These are phyloP conservation scores for Phyllotreta cruciferae DNA, from an alignment of 2,888 invertebrate species.

Conservation along the genomic window DNA sequence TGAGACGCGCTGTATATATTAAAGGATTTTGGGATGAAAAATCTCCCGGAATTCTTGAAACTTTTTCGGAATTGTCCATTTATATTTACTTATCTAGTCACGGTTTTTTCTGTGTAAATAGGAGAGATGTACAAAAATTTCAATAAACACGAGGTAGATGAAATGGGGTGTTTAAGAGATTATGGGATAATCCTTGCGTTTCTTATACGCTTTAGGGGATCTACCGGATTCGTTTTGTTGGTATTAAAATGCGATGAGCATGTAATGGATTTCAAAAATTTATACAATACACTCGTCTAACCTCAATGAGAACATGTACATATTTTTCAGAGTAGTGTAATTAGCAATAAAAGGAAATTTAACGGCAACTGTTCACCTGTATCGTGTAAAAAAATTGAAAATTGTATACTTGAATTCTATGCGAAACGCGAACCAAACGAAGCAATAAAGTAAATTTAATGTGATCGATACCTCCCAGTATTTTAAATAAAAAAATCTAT, in stretches of 20 bases:
- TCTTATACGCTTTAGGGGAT: no score
- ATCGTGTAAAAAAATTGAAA: constrained; percentile 14
- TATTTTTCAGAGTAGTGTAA: constrained; percentile 38
- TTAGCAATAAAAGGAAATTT: constrained; percentile 33
- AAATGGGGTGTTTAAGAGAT: constrained; percentile 17
- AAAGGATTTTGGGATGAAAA: not conserved
- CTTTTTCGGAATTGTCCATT: constrained; percentile 17
- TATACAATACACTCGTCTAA: constrained; percentile 22
- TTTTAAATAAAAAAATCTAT: no score
- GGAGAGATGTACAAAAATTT: constrained; percentile 15
- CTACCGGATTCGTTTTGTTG: not conserved
- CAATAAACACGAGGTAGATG: not conserved
- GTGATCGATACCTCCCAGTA: no score
- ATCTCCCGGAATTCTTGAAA: constrained; percentile 10
- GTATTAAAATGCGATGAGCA: not conserved
- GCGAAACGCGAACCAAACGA: not conserved
- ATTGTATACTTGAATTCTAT: constrained; percentile 7
- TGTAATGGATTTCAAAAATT: not conserved
- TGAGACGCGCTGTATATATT: not conserved
- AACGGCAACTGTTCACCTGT: constrained; percentile 7
- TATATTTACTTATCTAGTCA: constrained; percentile 12
- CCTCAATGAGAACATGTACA: constrained; percentile 38
- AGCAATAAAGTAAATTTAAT: no score
- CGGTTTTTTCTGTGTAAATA: constrained; percentile 22
- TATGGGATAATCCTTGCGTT: not conserved